Evolutionary conservation across 2,797 vertebrate species (phyloP).

Genomic region (Falco berigora): DNA sequence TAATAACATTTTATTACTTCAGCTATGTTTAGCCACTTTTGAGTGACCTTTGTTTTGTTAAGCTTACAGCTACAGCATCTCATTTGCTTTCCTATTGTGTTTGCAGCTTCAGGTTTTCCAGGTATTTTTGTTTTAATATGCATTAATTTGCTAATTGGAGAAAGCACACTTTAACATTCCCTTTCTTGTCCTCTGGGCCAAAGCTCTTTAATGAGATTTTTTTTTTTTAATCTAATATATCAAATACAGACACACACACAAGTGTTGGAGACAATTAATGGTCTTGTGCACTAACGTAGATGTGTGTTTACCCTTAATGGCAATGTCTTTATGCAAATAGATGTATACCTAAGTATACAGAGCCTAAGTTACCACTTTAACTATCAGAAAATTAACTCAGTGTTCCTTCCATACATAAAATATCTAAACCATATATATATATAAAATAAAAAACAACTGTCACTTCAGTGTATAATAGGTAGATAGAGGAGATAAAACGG

Average conservation of each 20-base stretch:
- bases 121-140: not conserved
- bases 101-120: constrained; percentile 8
- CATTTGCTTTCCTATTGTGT: constrained; percentile 28
- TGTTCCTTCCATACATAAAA: not conserved
- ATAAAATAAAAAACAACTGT: not conserved
- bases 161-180: constrained; percentile 59
- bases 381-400: not conserved
- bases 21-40: constrained; percentile 13
- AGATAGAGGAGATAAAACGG: not conserved
- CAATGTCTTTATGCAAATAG: not conserved
- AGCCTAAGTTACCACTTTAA: not conserved
- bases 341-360: not conserved
- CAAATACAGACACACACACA: constrained; percentile 14
- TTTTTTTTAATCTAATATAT: not conserved
- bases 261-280: not conserved
- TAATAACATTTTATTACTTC: constrained; percentile 33
- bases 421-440: not conserved
- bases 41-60: constrained; percentile 33
- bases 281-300: constrained; percentile 39
- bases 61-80: constrained; percentile 32
- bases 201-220: not conserved
- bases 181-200: constrained; percentile 49
- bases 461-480: not conserved
- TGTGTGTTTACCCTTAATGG: not conserved
- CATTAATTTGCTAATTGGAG: constrained; percentile 3